These are phyloP conservation scores for Damaliscus lunatus DNA, from an alignment of 2,113 vertebrate genomes.

Conservation along the genomic window DNA sequence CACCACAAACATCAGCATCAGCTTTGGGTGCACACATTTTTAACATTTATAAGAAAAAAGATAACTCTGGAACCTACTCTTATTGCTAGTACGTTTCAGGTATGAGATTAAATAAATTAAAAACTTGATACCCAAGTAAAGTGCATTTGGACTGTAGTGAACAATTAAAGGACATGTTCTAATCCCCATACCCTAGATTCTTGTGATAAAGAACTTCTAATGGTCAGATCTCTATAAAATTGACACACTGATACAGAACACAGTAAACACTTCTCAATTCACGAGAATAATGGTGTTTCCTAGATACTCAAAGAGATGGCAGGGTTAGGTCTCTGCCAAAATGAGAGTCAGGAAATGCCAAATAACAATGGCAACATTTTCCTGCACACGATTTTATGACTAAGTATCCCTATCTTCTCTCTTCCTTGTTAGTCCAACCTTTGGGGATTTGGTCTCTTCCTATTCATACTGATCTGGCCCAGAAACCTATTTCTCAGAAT, in stretches of 20 bases:
- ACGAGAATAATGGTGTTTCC: not conserved
- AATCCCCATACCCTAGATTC: not conserved
- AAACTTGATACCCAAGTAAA: not conserved
- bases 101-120: not conserved
- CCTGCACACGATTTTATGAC: not conserved
- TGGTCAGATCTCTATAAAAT: not conserved
- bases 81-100: not conserved
- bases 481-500: conserved; percentile 7
- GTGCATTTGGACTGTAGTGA: not conserved
- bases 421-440: not conserved
- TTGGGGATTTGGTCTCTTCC: not conserved
- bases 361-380: not conserved
- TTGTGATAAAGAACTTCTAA: not conserved
- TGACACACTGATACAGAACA: not conserved
- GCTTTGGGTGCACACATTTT: not conserved
- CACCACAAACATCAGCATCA: not conserved
- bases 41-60: not conserved
- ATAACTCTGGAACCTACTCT: not conserved
- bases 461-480: not conserved
- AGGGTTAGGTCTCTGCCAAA: not conserved
- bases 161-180: not conserved
- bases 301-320: not conserved
- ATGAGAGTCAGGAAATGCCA: not conserved
- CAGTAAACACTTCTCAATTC: not conserved
- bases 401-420: not conserved